Evolutionary conservation across 2,888 invertebrate genomes (phyloP).

Genomic region (Masnerella sp.): DNA sequence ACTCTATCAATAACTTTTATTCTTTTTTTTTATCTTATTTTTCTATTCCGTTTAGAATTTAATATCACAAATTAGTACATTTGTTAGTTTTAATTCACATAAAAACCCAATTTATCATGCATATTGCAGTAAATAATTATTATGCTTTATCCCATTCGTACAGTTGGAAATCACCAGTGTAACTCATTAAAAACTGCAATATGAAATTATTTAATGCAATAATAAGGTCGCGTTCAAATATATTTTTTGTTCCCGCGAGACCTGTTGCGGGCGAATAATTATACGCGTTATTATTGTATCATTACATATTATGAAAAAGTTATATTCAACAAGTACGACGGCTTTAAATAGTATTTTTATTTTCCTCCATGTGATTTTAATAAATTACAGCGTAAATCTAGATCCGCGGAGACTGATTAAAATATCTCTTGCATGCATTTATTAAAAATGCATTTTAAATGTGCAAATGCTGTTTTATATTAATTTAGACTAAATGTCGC

Average conservation of each 20-base stretch:
- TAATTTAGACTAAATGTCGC: no score
- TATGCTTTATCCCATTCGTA: no score
- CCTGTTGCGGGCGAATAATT: constrained; percentile 31
- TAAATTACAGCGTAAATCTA: constrained; percentile 17
- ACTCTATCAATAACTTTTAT: no score
- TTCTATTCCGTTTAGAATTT: no score
- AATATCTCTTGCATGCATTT: constrained; percentile 15
- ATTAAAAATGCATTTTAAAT: constrained; percentile 7
- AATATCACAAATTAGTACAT: no score
- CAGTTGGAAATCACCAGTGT: background rate
- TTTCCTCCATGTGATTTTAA: constrained; percentile 10
- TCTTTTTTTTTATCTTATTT: no score
- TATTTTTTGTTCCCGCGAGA: constrained; percentile 8
- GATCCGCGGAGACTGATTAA: constrained; percentile 15
- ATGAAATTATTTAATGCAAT: constrained; percentile 11
- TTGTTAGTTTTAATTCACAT: no score
- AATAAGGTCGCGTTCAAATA: constrained; percentile 15
- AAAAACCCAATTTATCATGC: no score
- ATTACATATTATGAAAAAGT: constrained; percentile 20
- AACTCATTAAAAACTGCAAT: background rate
- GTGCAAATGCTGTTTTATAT: no score
- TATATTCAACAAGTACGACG: constrained; percentile 13
- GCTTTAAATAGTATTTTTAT: constrained; percentile 4
- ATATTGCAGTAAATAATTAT: no score
- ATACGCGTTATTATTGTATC: constrained; percentile 23